phyloP scores from a whole-genome alignment of 2,113 vertebrate genomes.

The Phoxinus phoxinus region DNA sequence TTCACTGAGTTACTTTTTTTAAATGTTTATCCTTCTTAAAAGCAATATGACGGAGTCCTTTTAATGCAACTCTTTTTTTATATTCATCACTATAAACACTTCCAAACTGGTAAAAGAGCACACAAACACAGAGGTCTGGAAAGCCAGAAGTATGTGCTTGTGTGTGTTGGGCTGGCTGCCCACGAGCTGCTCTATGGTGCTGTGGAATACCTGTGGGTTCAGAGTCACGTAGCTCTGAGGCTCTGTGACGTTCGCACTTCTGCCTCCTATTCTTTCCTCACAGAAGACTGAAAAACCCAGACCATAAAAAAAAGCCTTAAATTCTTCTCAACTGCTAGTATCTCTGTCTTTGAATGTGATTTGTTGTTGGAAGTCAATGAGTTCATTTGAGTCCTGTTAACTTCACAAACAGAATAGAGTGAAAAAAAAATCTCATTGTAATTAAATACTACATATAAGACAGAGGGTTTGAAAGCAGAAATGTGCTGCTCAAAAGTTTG shows the following conservation, averaged over 20 bases:
- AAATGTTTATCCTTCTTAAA: conserved; percentile 1
- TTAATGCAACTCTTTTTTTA: neutral
- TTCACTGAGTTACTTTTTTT: neutral
- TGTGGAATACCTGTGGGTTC: conserved; percentile 47
- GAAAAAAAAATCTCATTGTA: neutral
- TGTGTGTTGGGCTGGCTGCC: conserved; percentile 32
- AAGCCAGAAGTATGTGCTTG: conserved; percentile 20
- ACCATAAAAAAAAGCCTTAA: conserved; percentile 66
- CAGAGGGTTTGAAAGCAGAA: neutral
- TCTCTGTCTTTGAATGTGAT: conserved; percentile 62
- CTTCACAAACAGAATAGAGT: neutral
- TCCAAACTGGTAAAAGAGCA: conserved; percentile 17
- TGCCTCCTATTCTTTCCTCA: conserved; percentile 43
- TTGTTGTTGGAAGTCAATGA: conserved; percentile 51
- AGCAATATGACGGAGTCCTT: neutral
- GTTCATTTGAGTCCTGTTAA: conserved; percentile 25
- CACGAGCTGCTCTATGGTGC: neutral
- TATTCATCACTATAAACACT: neutral
- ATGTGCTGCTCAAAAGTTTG: neutral
- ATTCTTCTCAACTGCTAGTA: conserved; percentile 57
- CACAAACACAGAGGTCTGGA: neutral
- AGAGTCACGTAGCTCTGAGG: conserved; percentile 30
- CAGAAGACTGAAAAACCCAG: conserved; percentile 54
- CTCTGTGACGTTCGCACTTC: conserved; percentile 45
- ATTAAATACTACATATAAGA: neutral